Conservation (phyloP, 2,113 vertebrate genomes). For the Thryonomys swinderianus region DNA sequence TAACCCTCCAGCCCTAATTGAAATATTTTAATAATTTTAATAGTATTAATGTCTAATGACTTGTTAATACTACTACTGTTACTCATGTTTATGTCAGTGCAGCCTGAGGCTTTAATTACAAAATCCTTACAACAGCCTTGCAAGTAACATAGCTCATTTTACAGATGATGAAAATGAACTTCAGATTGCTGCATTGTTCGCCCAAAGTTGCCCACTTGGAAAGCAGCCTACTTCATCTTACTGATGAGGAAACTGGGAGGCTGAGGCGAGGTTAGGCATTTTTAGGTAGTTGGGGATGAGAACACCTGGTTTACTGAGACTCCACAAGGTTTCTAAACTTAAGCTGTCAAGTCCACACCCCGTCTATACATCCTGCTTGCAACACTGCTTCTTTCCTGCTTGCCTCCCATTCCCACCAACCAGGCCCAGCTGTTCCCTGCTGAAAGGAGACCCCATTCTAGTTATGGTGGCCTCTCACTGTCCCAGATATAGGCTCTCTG, state of each 20-base stretch:
- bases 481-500: background rate
- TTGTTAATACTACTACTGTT: constrained; percentile 1
- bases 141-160: background rate
- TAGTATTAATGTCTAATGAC: background rate
- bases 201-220: background rate
- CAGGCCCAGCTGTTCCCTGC: background rate
- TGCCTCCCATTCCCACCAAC: background rate
- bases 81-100: constrained; percentile 1
- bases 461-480: background rate
- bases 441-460: background rate
- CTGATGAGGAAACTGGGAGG: background rate
- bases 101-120: background rate
- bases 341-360: background rate
- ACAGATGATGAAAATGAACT: constrained; percentile 25
- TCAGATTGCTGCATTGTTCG: constrained; percentile 23
- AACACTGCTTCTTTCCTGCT: background rate
- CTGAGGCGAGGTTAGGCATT: background rate
- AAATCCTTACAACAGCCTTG: background rate
- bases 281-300: background rate
- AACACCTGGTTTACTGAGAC: background rate
- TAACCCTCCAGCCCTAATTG: too few relatives aligned
- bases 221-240: background rate
- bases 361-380: background rate
- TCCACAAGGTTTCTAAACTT: constrained; percentile 13
- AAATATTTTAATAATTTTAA: background rate